These are phyloP conservation scores for Trachymyrmex septentrionalis DNA, from an alignment of 1,140 invertebrate genomes.

Conservation along the genomic window DNA sequence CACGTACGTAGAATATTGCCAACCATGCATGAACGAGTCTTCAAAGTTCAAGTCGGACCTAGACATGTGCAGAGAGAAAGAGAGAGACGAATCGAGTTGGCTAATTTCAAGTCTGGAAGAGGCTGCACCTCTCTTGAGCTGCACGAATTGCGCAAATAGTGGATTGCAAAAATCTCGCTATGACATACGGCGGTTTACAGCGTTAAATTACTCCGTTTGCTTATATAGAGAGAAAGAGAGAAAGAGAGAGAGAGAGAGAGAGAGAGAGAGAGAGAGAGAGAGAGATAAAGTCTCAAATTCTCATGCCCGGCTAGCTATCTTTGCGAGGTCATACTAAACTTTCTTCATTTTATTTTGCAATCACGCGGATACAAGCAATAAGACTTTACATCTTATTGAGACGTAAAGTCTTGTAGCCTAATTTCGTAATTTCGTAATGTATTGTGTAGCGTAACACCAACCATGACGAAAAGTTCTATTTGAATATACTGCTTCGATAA, in stretches of 20 bases:
- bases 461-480: neutral
- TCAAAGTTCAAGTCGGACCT: neutral
- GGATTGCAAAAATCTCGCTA: constrained; percentile 59
- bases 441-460: neutral
- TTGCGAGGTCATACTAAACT: neutral
- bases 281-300: constrained; percentile 28
- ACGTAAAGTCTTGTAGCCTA: neutral
- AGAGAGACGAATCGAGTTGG: constrained; percentile 34
- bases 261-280: neutral
- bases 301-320: neutral
- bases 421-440: neutral
- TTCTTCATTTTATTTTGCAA: constrained; percentile 54
- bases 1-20: constrained; percentile 5
- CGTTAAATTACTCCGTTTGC: constrained; percentile 35
- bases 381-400: neutral
- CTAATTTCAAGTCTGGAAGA: constrained; percentile 37
- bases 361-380: neutral
- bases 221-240: neutral
- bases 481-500: neutral
- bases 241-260: neutral
- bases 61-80: neutral
- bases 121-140: constrained; percentile 6
- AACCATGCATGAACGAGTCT: neutral
- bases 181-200: constrained; percentile 17
- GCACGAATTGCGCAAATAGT: constrained; percentile 15